Evolutionary conservation across 2,113 vertebrate genomes (phyloP), one percentile per base, ranked within the genome.

Genomic region (Pionites leucogaster): DNA sequence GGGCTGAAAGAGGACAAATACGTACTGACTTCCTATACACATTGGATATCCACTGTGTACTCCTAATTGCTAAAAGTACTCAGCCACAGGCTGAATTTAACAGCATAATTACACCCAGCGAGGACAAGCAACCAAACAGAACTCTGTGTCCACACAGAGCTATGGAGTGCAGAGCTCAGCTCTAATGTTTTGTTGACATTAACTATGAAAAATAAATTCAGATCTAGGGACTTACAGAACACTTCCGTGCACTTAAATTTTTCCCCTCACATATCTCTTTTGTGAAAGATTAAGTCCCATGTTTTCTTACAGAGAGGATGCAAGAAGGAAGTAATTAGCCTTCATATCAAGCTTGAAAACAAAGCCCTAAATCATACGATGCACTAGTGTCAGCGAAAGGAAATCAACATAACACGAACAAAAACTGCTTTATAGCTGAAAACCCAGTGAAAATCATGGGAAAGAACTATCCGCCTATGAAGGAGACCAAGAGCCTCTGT

Each of bases 281-380:
- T 62, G 67, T 74, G 68, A 83, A 88, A 83, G 41, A 88, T 90
- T 82, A 95, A 94, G 53, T 72, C 46, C n/a, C 18, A 18, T 82
- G 85, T 84, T 92, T 92, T 95, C 62, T 64, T 76, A 88, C 57
- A 41, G 39, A 70, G 60, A 86, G 53, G 86, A 94, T 70, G 86
- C 76, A 87, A 95, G 82, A 88, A 93, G 82, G 88, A 94, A 97
- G 49, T 93, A 83, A 95, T 88, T 92, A 94, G 72, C 82, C 80
- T 88, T 94, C 64, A 18, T 86, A 95, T 88, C 91, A 92, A 78
- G 46, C 59, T 86, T 90, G 72, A 96, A 97, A 94, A 95, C 88
- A 96, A 84, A 92, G 68, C 46, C 19, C 72, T 96, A 96, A 96
- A 94, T 95, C 88, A 88, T 93, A 86, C 2, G 67, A 70, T 78